Evolutionary conservation across 2,888 invertebrate genomes (phyloP).

Genomic region (Trichogramma evanescens): DNA sequence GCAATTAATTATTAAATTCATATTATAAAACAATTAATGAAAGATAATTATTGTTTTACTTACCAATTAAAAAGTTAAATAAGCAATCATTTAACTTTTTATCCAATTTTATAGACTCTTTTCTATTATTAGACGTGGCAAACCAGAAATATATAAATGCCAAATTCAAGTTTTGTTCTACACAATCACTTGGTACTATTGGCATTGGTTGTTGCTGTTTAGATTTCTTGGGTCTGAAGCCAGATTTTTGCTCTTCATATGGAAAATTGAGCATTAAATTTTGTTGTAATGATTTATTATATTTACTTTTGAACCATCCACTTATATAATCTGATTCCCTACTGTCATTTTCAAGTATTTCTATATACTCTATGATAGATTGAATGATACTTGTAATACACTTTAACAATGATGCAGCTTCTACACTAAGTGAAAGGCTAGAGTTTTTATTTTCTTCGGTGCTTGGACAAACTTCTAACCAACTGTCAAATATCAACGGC

Average conservation of each 20-base stretch:
- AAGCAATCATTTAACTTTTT: conserved; percentile 44
- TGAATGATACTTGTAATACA: conserved; percentile 59
- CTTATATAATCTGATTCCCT: conserved; percentile 27
- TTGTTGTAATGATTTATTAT: conserved; percentile 51
- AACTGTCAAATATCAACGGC: conserved; percentile 74
- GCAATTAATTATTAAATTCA: background rate
- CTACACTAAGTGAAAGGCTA: conserved; percentile 54
- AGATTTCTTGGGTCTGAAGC: conserved; percentile 26
- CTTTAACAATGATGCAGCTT: conserved; percentile 59
- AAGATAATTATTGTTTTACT: conserved; percentile 24
- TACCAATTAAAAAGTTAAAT: conserved; percentile 52
- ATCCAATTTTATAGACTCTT: conserved; percentile 41
- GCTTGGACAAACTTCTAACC: conserved; percentile 69
- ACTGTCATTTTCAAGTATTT: conserved; percentile 29
- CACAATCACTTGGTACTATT: conserved; percentile 48
- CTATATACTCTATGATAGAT: conserved; percentile 53
- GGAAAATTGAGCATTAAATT: conserved; percentile 57
- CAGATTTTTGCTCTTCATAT: conserved; percentile 37
- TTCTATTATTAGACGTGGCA: conserved; percentile 48
- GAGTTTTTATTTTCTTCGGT: conserved; percentile 43
- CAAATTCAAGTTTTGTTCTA: conserved; percentile 52
- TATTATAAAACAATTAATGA: background rate
- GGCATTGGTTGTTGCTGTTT: conserved; percentile 31
- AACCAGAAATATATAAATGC: conserved; percentile 45
- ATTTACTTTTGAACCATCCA: conserved; percentile 52